phyloP scores from a whole-genome alignment of 2,113 vertebrate species.

The Paraplagusia blochii region DNA sequence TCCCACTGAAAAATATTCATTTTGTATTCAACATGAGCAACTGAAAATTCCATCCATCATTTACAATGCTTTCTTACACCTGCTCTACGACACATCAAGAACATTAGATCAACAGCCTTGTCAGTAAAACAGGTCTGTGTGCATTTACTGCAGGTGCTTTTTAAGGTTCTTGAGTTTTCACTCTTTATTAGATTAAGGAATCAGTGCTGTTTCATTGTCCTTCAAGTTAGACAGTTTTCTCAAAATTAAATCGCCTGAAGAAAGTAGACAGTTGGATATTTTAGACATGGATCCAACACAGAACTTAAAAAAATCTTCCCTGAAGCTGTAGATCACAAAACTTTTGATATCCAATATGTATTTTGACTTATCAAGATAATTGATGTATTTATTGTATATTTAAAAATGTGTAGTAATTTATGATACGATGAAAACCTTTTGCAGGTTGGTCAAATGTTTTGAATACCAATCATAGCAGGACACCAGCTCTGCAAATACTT shows the following conservation, averaged over 20 bases:
- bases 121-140: conserved; percentile 6
- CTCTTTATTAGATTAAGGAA: background rate
- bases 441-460: too few relatives aligned
- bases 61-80: conserved; percentile 39
- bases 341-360: too few relatives aligned
- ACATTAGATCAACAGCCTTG: conserved; percentile 20
- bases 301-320: too few relatives aligned
- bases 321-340: too few relatives aligned
- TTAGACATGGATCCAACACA: too few relatives aligned
- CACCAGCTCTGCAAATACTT: too few relatives aligned
- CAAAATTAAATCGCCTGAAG: background rate
- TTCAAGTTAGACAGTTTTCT: background rate
- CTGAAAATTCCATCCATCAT: conserved; percentile 22
- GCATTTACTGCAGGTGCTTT: background rate
- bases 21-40: conserved; percentile 24
- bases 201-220: background rate
- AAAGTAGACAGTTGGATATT: background rate
- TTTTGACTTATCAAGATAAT: too few relatives aligned
- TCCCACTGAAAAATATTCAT: conserved; percentile 6
- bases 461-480: too few relatives aligned
- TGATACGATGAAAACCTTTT: too few relatives aligned
- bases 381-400: too few relatives aligned
- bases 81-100: conserved; percentile 34
- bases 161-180: background rate
- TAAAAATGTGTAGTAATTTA: too few relatives aligned